Evolutionary conservation across 2,113 vertebrate species (phyloP), one percentile per base, ranked within the genome.

Genomic region (Aldabrachelys gigantea): DNA sequence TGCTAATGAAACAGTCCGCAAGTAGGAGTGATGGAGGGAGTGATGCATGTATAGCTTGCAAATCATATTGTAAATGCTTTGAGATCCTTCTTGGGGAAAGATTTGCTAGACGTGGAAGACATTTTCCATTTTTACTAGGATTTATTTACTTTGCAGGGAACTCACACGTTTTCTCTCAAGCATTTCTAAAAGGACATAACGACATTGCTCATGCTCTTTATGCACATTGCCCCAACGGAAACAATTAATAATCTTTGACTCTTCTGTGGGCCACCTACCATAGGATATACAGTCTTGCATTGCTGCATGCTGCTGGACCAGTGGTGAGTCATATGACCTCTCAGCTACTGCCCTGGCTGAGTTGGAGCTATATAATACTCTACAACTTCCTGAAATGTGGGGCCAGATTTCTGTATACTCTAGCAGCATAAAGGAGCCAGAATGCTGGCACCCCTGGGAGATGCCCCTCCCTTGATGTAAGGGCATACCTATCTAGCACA

Each of bases 191-290:
- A 38, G 31, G 3, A 35, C 31, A 9, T 35, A 14, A 19, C 4
- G 16, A 35, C 3, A 8, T 75, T 75, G 1, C 8, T 7, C 29
- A 27, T 31, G 47, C 0, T 41, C 1, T 47, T 22, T 57, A 84
- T 2, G 29, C 82, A 83, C 1, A 0, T 80, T 89, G 57, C 59
- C 44, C 79, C 12, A 75, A 44, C 69, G 5, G 49, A 4, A 16
- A 8, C 82, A 13, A 59, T 21, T 52, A 24, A 27, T 44, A 38
- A 13, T 7, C 57, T 22, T 1, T n/a, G 5, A 38, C 9, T 35
- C 50, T 44, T 79, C 27, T 78, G 0, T 75, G 62, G 89, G 80
- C 2, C 6, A 38, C 41, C 62, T 89, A 3, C 3, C 31, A 5
- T 35, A 41, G 11, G 38, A 27, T 6, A 69, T 89, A 19, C 1